Evolutionary conservation across 2,888 invertebrate species (phyloP).

Genomic region (Cybosia mesomella): DNA sequence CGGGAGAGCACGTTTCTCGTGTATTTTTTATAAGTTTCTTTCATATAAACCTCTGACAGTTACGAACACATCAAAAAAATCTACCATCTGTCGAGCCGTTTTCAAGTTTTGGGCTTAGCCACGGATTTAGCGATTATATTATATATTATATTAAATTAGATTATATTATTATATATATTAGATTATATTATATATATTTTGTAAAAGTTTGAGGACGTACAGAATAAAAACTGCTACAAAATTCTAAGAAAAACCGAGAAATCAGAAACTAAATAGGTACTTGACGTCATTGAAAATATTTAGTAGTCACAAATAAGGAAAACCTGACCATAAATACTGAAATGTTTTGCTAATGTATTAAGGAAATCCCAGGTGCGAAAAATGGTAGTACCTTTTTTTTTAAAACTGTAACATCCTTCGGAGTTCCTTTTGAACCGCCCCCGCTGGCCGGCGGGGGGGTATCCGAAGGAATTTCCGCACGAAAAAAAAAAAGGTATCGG

Average conservation of each 20-base stretch:
- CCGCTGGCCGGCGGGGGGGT: too few species aligned
- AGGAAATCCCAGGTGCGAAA: neutral
- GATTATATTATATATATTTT: too few species aligned
- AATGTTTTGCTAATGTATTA: neutral
- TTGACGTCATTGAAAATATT: constrained; percentile 8
- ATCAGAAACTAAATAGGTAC: neutral
- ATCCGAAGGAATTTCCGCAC: too few species aligned
- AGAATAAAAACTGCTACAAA: neutral
- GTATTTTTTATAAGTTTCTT: too few species aligned
- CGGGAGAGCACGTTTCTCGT: too few species aligned
- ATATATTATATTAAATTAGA: neutral
- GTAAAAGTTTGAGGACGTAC: neutral
- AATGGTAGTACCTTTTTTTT: too few species aligned
- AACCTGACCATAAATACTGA: neutral
- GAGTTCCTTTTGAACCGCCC: too few species aligned
- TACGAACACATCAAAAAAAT: too few species aligned
- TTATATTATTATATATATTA: too few species aligned
- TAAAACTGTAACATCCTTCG: too few species aligned
- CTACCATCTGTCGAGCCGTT: neutral
- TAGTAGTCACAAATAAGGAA: neutral
- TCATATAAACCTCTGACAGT: too few species aligned
- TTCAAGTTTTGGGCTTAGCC: neutral
- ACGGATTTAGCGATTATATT: neutral
- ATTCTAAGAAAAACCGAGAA: neutral
- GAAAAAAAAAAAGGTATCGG: too few species aligned